A percentile compares a stretch with the other conserved stretches of the same genome.
These are phyloP conservation scores for Lasiurus borealis DNA, from an alignment of 2,113 vertebrate species.

Conservation along the genomic window DNA sequence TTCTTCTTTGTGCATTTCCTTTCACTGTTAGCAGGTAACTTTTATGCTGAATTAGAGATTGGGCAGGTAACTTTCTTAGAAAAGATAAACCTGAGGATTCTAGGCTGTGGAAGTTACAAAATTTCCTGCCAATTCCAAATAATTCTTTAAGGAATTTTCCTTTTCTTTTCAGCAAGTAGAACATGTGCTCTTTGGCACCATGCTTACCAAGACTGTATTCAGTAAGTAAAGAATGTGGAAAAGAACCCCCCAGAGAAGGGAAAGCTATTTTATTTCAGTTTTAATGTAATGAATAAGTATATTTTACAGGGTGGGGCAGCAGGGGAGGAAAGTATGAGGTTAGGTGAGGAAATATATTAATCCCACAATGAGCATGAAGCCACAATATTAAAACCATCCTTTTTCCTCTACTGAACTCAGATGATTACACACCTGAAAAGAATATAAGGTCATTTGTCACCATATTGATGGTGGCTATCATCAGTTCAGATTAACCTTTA, in stretches of 20 bases:
- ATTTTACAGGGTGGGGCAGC: not conserved
- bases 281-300: constrained; percentile 18
- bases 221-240: constrained; percentile 24
- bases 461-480: not conserved
- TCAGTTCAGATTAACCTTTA: not conserved
- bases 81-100: not conserved
- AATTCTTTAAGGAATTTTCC: not conserved
- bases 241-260: not conserved
- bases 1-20: not conserved
- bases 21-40: not conserved
- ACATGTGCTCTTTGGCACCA: not conserved
- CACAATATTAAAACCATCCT: not conserved
- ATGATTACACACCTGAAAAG: not conserved
- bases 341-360: constrained; percentile 44
- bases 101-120: not conserved
- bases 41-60: not conserved
- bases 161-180: not conserved
- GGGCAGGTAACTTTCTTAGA: not conserved
- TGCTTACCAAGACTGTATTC: not conserved
- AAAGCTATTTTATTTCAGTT: not conserved
- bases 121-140: constrained; percentile 27
- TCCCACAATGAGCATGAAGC: not conserved
- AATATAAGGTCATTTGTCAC: not conserved
- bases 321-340: not conserved
- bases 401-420: not conserved